phyloP scores from a whole-genome alignment of 2,113 vertebrate species.

The Cavia porcellus region DNA sequence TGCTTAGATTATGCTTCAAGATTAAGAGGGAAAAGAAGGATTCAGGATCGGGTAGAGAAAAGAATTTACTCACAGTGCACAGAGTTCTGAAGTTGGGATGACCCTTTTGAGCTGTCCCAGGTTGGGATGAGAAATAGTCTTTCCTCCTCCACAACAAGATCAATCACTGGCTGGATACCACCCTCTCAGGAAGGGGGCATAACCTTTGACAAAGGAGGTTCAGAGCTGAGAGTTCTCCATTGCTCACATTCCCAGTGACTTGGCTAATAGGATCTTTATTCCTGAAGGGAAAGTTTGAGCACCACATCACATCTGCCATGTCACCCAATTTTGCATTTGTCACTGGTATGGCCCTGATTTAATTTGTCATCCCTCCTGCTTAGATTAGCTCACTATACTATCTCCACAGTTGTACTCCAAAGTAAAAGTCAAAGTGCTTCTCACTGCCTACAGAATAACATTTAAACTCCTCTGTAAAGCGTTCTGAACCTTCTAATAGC shows the following conservation, averaged over 20 bases:
- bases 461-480: background rate
- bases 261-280: constrained; percentile 37
- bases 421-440: background rate
- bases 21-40: background rate
- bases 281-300: background rate
- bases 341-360: background rate
- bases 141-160: background rate
- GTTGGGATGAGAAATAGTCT: background rate
- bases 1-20: background rate
- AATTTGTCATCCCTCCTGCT: constrained; percentile 16
- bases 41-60: background rate
- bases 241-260: background rate
- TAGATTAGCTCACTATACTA: background rate
- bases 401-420: background rate
- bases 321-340: background rate
- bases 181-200: background rate
- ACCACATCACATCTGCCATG: background rate
- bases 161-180: background rate
- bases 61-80: background rate
- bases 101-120: background rate
- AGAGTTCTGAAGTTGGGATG: background rate
- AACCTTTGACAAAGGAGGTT: background rate
- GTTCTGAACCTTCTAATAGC: background rate
- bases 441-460: background rate
- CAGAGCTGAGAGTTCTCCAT: background rate